Conservation (phyloP, 2,113 vertebrate species). For the Pomatostomus ruficeps region DNA sequence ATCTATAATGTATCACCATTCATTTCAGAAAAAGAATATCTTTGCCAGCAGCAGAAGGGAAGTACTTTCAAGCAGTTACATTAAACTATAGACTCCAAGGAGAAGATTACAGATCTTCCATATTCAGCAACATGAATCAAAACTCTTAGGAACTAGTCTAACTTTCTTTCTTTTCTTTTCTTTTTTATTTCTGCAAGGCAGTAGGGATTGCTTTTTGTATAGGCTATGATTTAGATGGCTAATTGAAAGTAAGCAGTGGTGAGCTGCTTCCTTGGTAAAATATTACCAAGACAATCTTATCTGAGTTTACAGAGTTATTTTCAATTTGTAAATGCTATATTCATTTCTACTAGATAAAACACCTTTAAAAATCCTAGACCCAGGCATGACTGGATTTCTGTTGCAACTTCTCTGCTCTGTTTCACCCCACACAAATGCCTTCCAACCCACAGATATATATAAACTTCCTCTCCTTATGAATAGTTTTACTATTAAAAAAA, state of each 20-base stretch:
- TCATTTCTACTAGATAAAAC: slow-evolving; percentile 67
- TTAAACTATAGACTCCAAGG: slow-evolving; percentile 51
- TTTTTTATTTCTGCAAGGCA: slow-evolving; percentile 36
- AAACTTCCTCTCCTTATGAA: slow-evolving; percentile 25
- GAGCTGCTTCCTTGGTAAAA: slow-evolving; percentile 59
- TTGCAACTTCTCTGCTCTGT: slow-evolving; percentile 6
- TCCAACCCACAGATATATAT: neutral
- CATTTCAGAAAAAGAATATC: slow-evolving; percentile 46
- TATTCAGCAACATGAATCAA: slow-evolving; percentile 64
- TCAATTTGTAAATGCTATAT: slow-evolving; percentile 70
- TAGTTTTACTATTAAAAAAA: neutral
- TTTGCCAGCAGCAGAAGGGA: slow-evolving; percentile 46
- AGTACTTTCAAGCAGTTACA: slow-evolving; percentile 57
- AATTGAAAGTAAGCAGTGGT: slow-evolving; percentile 73
- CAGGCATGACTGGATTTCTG: slow-evolving; percentile 11
- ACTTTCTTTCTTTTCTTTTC: neutral
- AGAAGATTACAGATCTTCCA: slow-evolving; percentile 59
- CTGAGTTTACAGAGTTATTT: slow-evolving; percentile 75
- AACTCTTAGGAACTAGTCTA: slow-evolving; percentile 58
- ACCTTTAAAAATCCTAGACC: slow-evolving; percentile 48
- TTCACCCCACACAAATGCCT: slow-evolving; percentile 11
- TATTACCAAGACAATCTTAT: slow-evolving; percentile 77
- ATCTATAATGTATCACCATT: slow-evolving; percentile 76
- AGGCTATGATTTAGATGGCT: slow-evolving; percentile 73
- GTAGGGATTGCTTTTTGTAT: slow-evolving; percentile 61